These are phyloP conservation scores for Diarsia rubi DNA, from an alignment of 2,888 invertebrate species.

Conservation along the genomic window DNA sequence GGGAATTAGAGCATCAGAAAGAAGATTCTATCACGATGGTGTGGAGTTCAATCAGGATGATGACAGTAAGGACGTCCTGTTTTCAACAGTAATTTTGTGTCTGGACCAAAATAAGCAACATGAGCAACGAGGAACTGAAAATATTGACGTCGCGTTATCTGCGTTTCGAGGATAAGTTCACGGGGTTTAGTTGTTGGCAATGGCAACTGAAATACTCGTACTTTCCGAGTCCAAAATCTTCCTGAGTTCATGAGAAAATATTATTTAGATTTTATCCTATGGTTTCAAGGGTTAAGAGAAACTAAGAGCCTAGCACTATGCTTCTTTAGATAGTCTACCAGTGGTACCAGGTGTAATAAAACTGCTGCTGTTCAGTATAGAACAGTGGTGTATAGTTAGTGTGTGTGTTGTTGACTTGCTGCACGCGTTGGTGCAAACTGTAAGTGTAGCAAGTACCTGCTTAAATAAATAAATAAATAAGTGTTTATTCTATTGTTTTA, in stretches of 20 bases:
- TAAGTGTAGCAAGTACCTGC: too few relatives aligned
- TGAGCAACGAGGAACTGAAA: not conserved
- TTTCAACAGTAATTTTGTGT: not conserved
- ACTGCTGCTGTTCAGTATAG: too few relatives aligned
- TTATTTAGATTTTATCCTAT: not conserved
- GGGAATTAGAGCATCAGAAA: conserved; percentile 45
- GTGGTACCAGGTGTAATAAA: too few relatives aligned
- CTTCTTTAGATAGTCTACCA: not conserved
- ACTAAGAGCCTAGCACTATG: not conserved
- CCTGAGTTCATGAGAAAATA: not conserved
- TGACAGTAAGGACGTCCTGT: conserved; percentile 7
- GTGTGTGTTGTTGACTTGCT: too few relatives aligned
- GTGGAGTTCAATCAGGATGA: conserved; percentile 13
- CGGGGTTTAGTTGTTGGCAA: too few relatives aligned
- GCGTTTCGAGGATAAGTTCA: not conserved
- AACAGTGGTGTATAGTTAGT: too few relatives aligned
- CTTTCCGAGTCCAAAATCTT: not conserved
- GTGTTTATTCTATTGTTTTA: too few relatives aligned
- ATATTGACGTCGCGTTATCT: too few relatives aligned
- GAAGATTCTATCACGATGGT: conserved; percentile 34
- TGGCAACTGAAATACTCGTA: not conserved
- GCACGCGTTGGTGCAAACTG: too few relatives aligned
- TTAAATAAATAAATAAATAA: too few relatives aligned
- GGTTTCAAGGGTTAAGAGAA: not conserved
- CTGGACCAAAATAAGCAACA: not conserved